Conservation (phyloP, 2,113 vertebrate species). For the Eretmochelys imbricata region DNA sequence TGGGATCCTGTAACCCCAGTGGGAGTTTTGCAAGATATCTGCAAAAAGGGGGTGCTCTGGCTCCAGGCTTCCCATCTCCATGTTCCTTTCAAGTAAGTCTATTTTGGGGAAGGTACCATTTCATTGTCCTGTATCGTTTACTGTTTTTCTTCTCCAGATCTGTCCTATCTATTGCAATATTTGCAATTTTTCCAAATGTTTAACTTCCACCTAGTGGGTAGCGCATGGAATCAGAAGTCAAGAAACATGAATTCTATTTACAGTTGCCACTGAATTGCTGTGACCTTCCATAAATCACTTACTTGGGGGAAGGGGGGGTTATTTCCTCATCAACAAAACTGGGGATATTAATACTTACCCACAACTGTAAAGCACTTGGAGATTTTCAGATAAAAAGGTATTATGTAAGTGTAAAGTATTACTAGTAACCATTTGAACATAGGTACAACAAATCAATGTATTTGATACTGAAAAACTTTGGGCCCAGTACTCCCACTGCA, state of each 20-base stretch:
- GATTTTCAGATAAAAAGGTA: neutral
- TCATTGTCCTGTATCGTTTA: neutral
- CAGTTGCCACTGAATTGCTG: neutral
- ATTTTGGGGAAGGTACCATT: neutral
- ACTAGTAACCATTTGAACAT: neutral
- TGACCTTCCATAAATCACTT: neutral
- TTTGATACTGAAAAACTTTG: neutral
- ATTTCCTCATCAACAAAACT: neutral
- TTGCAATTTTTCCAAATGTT: neutral
- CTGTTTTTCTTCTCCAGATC: neutral
- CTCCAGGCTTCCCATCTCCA: neutral
- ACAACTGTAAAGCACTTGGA: neutral
- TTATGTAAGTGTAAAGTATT: neutral
- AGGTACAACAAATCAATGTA: neutral
- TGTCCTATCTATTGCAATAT: neutral
- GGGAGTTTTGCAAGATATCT: neutral
- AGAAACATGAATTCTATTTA: neutral
- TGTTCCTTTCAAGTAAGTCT: neutral
- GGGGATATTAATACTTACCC: neutral
- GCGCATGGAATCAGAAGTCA: neutral
- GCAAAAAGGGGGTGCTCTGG: neutral
- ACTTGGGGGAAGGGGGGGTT: neutral
- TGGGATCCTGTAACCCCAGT: neutral
- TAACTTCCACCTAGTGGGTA: neutral
- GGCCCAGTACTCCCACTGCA: neutral